Evolutionary conservation across 2,888 invertebrate genomes (phyloP), one percentile per base, ranked within the genome.

Genomic region (Ditylenchus weischeri): DNA sequence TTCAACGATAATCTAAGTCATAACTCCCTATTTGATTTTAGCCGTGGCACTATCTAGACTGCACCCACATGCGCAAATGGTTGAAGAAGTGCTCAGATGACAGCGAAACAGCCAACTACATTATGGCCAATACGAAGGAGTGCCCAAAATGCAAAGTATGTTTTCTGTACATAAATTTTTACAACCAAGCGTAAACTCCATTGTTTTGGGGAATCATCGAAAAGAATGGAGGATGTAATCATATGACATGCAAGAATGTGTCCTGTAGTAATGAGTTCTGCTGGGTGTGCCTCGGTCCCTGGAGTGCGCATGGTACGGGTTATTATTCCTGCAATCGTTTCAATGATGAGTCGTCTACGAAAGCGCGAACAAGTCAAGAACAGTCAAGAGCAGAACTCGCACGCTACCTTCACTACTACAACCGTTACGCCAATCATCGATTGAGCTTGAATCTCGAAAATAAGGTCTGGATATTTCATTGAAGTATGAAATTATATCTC

Each of bases 391-490:
- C 93, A 50, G 93, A 93, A 61, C 88, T 98, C 70, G 93, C 95
- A 82, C 90, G 96, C 82, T 98, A 98, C 86, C 87, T 96, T 78
- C 95, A 95, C 87, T 98, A 96, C 86, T 96, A 93, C 86, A 95
- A 95, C 86, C 90, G 96, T 71, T 98, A 94, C 85, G 93, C 95
- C 92, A 96, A 96, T 86, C 96, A 98, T 86, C 93, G 93, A 92
- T 93, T 94, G 86, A 93, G 93, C 75, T 88, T 96, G 82, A 93
- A 93, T 85, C 93, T 98, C 86, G 96, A 98, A 87, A 90, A 90
- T 85, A 95, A 95, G 84, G 86, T 86, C 72, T 29, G 15, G 13
- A 21, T 43, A 6, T 13, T 43, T 43, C 38, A n/a, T 43, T 43
- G 13, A 10, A 10, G 1, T 6, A 10, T 8, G 13, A 2, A 8